These are phyloP conservation scores for Acanthiza pusilla DNA, from an alignment of 2,797 vertebrate species.

Conservation along the genomic window DNA sequence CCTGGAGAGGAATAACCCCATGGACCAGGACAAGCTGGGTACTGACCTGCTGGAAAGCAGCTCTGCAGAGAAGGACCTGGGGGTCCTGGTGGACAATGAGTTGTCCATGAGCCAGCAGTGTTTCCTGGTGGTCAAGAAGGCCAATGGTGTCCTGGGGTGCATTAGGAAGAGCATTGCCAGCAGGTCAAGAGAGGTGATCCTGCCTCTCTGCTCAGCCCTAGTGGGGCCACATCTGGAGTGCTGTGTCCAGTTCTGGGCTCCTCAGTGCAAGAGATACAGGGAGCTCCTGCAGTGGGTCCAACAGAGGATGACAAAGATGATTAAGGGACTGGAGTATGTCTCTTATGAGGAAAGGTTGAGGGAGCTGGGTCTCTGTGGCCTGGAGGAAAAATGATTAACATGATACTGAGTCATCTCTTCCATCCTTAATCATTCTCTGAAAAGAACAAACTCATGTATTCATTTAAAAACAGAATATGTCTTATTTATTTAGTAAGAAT, in stretches of 20 bases:
- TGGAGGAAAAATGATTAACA: background rate
- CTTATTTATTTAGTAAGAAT: background rate
- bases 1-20: background rate
- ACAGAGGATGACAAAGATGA: background rate
- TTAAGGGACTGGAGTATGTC: background rate
- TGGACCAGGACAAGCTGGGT: background rate
- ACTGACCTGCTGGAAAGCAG: background rate
- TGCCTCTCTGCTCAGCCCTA: background rate
- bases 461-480: background rate
- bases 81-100: background rate
- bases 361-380: background rate
- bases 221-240: background rate
- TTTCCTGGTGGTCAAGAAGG: too few relatives aligned
- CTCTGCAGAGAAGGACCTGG: background rate
- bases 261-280: background rate
- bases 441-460: background rate
- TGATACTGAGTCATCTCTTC: background rate
- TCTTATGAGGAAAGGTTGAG: background rate
- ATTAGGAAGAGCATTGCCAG: background rate
- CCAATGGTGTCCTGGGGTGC: background rate
- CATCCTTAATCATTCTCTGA: background rate
- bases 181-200: background rate
- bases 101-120: background rate
- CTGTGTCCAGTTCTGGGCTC: background rate
- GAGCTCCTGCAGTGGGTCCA: background rate